Percentiles rank a stretch among this genome's conserved stretches.
phyloP scores from a whole-genome alignment of 2,888 invertebrate species.

The Eristalis pertinax region DNA sequence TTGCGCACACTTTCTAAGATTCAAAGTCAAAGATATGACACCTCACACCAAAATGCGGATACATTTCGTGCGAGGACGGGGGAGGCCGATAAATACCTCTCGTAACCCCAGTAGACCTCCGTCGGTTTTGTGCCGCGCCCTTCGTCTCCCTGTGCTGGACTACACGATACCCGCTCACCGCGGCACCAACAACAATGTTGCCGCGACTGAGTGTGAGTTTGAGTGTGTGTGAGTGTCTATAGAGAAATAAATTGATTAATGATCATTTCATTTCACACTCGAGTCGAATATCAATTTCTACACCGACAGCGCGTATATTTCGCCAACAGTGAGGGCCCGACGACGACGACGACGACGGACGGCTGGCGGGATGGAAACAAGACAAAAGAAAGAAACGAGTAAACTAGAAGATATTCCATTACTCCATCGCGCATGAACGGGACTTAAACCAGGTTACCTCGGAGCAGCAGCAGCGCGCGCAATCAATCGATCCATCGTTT shows the following conservation, averaged over 20 bases:
- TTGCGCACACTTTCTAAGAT: constrained; percentile 64
- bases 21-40: constrained; percentile 45
- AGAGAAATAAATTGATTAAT: constrained; percentile 68
- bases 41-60: constrained; percentile 50
- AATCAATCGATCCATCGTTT: constrained; percentile 63
- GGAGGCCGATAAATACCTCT: constrained; percentile 52
- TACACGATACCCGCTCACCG: not conserved
- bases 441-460: constrained; percentile 52
- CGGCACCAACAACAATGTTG: not conserved
- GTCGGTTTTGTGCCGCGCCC: not conserved
- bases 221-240: constrained; percentile 3
- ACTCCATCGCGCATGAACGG: constrained; percentile 55
- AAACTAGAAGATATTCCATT: constrained; percentile 62
- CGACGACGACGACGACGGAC: too few relatives aligned
- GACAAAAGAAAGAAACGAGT: constrained; percentile 2
- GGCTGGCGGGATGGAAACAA: not conserved
- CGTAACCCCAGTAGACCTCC: constrained; percentile 64
- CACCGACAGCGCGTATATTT: constrained; percentile 60
- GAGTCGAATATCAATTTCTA: constrained; percentile 65
- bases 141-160: too few relatives aligned
- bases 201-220: not conserved
- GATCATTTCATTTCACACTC: constrained; percentile 71
- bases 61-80: constrained; percentile 11
- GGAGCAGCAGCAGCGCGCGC: constrained; percentile 7
- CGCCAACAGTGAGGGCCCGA: constrained; percentile 36